phyloP scores from a whole-genome alignment of 2,113 vertebrate species.

The Tragelaphus strepsiceros region DNA sequence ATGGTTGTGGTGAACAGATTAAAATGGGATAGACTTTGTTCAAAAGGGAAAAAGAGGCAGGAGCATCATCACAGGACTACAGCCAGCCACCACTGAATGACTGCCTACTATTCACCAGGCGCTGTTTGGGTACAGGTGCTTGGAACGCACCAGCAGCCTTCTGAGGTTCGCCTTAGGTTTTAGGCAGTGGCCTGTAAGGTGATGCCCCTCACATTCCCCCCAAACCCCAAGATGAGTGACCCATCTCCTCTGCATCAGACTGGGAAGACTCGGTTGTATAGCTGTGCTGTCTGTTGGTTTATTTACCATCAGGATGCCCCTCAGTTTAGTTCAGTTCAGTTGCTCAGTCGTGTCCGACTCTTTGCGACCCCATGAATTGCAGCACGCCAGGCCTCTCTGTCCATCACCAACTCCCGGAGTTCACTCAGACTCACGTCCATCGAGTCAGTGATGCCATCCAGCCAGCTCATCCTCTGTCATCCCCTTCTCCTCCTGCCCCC shows the following conservation, averaged over 20 bases:
- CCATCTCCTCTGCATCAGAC: rapidly evolving
- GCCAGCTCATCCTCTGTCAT: too few species aligned
- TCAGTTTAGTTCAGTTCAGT: too few species aligned
- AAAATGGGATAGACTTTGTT: not conserved
- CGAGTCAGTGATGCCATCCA: too few species aligned
- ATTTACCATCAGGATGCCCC: not conserved
- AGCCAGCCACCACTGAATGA: not conserved
- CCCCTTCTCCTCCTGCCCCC: too few species aligned
- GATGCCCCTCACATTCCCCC: not conserved
- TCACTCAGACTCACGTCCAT: too few species aligned
- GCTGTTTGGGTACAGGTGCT: not conserved
- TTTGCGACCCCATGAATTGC: too few species aligned
- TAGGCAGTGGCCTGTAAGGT: not conserved
- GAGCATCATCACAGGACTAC: not conserved
- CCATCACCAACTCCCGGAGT: too few species aligned
- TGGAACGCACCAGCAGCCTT: not conserved
- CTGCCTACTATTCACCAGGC: not conserved
- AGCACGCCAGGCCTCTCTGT: too few species aligned
- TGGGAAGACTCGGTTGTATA: not conserved
- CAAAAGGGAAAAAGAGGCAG: not conserved
- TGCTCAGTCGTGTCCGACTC: too few species aligned
- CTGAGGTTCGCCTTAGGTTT: not conserved
- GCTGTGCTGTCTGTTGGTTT: not conserved
- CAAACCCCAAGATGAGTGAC: not conserved
- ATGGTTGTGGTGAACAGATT: not conserved